Evolutionary conservation across 2,797 vertebrate species (phyloP).

Genomic region (Aphelocoma californica): DNA sequence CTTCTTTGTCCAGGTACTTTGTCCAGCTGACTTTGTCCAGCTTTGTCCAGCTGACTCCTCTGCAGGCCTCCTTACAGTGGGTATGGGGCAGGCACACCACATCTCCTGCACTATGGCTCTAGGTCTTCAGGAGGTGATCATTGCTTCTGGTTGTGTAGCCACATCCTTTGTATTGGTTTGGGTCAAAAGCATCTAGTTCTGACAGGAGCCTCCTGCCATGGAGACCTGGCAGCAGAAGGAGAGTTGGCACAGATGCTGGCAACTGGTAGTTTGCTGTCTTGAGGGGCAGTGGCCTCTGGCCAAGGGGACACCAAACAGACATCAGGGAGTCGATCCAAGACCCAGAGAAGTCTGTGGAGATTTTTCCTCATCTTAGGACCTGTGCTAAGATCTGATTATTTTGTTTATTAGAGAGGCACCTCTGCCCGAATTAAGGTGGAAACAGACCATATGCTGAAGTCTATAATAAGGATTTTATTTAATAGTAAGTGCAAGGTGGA

Average conservation of each 20-base stretch:
- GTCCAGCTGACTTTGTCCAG: too few relatives aligned
- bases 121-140: background rate
- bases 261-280: fast-evolving
- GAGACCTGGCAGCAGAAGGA: background rate
- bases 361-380: background rate
- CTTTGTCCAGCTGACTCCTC: background rate
- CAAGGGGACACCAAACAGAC: background rate
- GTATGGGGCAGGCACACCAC: background rate
- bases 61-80: too few relatives aligned
- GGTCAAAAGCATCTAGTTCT: background rate
- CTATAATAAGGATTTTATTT: background rate
- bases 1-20: background rate
- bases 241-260: background rate
- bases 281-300: fast-evolving
- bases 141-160: background rate
- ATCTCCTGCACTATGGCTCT: fast-evolving
- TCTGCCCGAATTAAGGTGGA: background rate
- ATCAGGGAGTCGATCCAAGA: background rate
- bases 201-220: background rate
- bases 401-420: background rate
- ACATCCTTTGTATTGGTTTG: background rate
- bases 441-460: background rate
- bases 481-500: background rate
- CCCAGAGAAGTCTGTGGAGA: background rate
- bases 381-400: background rate